A percentile compares a stretch with the other conserved stretches of the same genome.
These are phyloP conservation scores for Vultur gryphus DNA, from an alignment of 2,797 vertebrate species.

Conservation along the genomic window DNA sequence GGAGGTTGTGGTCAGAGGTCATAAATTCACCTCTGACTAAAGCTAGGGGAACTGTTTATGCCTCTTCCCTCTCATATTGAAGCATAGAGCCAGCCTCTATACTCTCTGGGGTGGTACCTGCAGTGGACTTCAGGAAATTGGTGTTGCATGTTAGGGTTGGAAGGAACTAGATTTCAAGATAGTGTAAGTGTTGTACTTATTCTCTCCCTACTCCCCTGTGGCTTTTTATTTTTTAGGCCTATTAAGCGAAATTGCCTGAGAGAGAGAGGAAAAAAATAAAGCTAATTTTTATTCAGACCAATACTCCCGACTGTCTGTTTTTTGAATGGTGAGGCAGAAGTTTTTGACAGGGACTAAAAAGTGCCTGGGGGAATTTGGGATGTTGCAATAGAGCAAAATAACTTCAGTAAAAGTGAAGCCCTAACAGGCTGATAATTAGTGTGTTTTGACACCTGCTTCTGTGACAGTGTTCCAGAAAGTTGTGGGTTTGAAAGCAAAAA, in stretches of 20 bases:
- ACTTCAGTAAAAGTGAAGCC: not conserved
- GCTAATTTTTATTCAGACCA: conserved; percentile 29
- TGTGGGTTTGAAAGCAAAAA: not conserved
- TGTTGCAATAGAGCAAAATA: not conserved
- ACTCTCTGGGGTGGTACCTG: not conserved
- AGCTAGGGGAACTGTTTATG: not conserved
- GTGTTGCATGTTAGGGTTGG: not conserved
- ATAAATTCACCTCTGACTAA: not conserved
- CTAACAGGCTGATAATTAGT: not conserved
- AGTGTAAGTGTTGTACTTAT: not conserved
- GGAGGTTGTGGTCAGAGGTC: not conserved
- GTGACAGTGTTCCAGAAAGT: not conserved
- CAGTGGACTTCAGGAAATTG: not conserved
- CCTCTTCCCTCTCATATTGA: not conserved
- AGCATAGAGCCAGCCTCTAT: not conserved
- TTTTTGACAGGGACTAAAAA: conserved; percentile 45
- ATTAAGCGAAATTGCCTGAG: not conserved
- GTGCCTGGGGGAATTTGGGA: conserved; percentile 3
- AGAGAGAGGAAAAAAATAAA: not conserved
- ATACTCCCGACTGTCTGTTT: not conserved
- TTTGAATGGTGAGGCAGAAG: not conserved
- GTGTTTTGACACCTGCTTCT: conserved; percentile 13
- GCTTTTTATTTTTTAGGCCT: not conserved
- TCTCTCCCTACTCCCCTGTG: not conserved
- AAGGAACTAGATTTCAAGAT: not conserved